Conservation (phyloP, 1,140 invertebrate species). For the Lordiphosa mommai region DNA sequence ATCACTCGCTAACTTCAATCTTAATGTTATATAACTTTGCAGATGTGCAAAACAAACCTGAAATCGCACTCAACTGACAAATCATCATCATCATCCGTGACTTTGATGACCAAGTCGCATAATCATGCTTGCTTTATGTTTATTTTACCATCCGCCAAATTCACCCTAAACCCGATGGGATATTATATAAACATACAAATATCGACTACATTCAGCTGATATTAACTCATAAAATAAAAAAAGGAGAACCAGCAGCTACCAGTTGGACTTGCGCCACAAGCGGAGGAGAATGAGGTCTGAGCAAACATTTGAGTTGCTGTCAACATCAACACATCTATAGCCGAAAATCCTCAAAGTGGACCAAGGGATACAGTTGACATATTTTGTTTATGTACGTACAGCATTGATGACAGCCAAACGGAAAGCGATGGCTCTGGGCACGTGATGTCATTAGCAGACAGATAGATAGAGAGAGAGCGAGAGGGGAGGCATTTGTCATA, state of each 20-base stretch:
- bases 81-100: background rate
- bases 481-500: constrained; percentile 56
- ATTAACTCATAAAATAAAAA: background rate
- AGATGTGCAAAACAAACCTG: background rate
- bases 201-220: constrained; percentile 3
- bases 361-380: constrained; percentile 60
- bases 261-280: background rate
- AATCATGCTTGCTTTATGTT: background rate
- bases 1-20: too few relatives aligned
- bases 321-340: constrained; percentile 40
- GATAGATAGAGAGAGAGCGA: constrained; percentile 11
- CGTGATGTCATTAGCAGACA: constrained; percentile 70
- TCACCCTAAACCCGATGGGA: background rate
- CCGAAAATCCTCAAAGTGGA: constrained; percentile 44
- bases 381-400: constrained; percentile 72
- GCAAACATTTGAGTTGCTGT: constrained; percentile 67
- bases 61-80: background rate
- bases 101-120: background rate
- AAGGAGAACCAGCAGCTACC: background rate
- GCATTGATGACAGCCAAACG: constrained; percentile 65
- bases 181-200: constrained; percentile 8
- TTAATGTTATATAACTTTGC: too few relatives aligned
- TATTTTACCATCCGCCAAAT: background rate
- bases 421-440: constrained; percentile 26
- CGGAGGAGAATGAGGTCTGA: constrained; percentile 3